Evolutionary conservation across 2,888 invertebrate genomes (phyloP), one percentile per base, ranked within the genome.

Genomic region (Cheiracanthium punctorium): DNA sequence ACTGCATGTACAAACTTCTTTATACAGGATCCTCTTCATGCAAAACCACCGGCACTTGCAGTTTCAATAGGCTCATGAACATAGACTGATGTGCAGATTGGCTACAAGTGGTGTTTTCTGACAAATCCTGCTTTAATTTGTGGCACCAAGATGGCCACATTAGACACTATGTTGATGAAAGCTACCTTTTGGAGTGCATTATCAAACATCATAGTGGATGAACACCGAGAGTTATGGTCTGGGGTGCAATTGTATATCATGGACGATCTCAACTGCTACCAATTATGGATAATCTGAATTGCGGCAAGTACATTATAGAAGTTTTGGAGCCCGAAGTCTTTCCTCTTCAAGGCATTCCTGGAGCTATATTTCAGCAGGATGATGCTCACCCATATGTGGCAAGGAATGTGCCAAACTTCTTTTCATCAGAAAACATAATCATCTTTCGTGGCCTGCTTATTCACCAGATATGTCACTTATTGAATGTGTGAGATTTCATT

Each of bases 91-190:
- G 58, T 58, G 58, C 58, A 20, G 58, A 58, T 58, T 14, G 58
- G 58, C 58, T 8, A 58, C 58, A 58, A 58, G 58, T 58, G 58
- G 58, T 58, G 5, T 14, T 58, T 58, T 58, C 58, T 58, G 17
- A 58, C 24, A 58, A n/a, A 58, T 58, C 58, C 58, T 14, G 17
- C 58, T 58, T 58, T 58, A 58, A 58, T 58, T 58, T 58, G 58
- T n/a, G 58, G 5, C 14, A 58, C 58, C n/a, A 24, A 8, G 58
- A 58, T 58, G 58, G 17, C 58, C 58, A 24, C 14, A 14, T 58
- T 58, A 58, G 17, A 58, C 58, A 14, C 58, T 58, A 58, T 58
- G 24, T 24, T 5, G 58, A 14, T 58, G 17, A 58, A 58, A n/a
- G 58, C 58, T 24, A 58, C 58, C 58, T 58, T 58, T 14, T 24